These are phyloP conservation scores for Zosterops japonicus DNA, from an alignment of 2,113 vertebrate genomes.

Conservation along the genomic window DNA sequence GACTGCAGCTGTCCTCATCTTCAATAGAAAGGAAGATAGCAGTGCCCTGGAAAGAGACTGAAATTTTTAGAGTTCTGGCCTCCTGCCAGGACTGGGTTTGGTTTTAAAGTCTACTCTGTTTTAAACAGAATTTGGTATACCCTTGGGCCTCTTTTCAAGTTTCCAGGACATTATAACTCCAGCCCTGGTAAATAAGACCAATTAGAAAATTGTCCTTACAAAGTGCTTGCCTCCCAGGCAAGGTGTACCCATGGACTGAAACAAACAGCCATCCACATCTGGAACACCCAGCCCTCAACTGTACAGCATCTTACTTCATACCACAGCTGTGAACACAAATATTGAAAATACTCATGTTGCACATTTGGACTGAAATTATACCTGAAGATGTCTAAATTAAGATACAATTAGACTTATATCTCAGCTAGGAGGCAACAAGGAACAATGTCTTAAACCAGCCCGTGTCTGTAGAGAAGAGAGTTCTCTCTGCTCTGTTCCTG, in stretches of 20 bases:
- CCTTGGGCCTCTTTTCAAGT: neutral
- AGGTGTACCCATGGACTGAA: neutral
- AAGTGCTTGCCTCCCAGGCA: neutral
- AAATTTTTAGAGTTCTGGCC: neutral
- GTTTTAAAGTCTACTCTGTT: neutral
- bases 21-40: neutral
- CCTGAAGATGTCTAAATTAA: neutral
- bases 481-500: neutral
- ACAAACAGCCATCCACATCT: neutral
- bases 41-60: neutral
- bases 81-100: neutral
- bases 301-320: neutral
- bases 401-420: neutral
- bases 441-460: neutral
- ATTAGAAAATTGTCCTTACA: neutral
- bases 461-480: rapidly evolving
- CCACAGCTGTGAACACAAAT: neutral
- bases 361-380: neutral
- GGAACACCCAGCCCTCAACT: neutral
- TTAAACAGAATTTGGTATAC: neutral
- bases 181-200: neutral
- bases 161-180: neutral
- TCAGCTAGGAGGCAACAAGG: neutral
- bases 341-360: neutral
- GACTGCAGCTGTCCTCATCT: constrained; percentile 1